These are phyloP conservation scores for Pipistrellus pygmaeus DNA, from an alignment of 2,797 vertebrate genomes.

Conservation along the genomic window DNA sequence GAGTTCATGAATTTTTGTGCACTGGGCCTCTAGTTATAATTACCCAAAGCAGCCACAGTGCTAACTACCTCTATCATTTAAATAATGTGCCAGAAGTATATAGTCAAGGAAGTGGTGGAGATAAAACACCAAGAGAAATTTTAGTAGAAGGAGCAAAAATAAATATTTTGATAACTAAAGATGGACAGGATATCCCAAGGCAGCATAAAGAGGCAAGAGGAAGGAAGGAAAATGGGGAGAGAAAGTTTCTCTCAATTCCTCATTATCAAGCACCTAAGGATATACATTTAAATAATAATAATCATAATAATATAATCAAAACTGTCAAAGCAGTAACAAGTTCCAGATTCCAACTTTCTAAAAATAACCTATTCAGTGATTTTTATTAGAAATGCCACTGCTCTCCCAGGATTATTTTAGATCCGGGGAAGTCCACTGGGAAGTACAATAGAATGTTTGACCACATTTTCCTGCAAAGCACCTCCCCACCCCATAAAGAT, in stretches of 20 bases:
- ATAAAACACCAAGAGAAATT: background rate
- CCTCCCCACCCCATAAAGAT: background rate
- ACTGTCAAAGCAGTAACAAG: background rate
- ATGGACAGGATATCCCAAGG: background rate
- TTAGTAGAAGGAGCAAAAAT: background rate
- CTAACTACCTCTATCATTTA: background rate
- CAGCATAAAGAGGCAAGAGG: background rate
- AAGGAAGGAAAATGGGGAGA: background rate
- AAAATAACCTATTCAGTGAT: background rate
- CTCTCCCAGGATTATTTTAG: background rate
- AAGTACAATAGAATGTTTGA: background rate
- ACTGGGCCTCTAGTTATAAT: background rate
- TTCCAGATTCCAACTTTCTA: background rate
- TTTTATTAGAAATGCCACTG: background rate
- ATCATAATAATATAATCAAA: background rate
- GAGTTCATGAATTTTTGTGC: too few relatives aligned
- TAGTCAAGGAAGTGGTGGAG: accelerated
- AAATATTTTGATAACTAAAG: conserved; percentile 14
- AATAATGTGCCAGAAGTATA: background rate
- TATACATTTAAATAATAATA: background rate
- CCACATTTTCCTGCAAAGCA: background rate
- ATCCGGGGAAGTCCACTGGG: background rate
- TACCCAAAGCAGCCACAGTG: background rate
- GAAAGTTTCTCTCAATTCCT: background rate
- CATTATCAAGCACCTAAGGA: background rate